Evolutionary conservation across 1,140 invertebrate species (phyloP).

Genomic region (Tigriopus japonicus): DNA sequence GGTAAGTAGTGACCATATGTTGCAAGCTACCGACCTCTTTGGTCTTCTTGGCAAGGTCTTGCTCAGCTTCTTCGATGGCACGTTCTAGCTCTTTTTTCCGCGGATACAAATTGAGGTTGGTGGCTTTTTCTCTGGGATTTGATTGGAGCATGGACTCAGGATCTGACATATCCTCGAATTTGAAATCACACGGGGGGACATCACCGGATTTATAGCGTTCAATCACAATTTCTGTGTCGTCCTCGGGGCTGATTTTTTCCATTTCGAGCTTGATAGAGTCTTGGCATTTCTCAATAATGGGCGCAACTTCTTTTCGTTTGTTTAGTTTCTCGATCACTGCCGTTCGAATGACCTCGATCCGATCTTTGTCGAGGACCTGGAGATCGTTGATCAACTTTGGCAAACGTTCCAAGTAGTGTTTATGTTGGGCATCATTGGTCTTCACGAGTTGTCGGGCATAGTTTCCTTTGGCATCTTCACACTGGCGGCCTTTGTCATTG

Average conservation of each 20-base stretch:
- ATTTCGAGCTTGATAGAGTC: background rate
- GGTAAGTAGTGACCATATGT: background rate
- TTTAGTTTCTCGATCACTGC: background rate
- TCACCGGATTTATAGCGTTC: conserved; percentile 4
- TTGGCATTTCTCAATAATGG: background rate
- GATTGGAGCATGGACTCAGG: background rate
- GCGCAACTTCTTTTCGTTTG: background rate
- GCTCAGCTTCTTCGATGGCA: background rate
- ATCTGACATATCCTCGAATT: conserved; percentile 8
- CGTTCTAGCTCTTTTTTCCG: conserved; percentile 1
- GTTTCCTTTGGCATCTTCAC: background rate
- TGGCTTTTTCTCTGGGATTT: background rate
- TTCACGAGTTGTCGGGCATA: background rate
- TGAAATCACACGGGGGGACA: conserved; percentile 3
- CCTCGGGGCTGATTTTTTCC: background rate
- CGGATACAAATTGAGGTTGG: conserved; percentile 11
- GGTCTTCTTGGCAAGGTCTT: background rate
- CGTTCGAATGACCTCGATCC: background rate
- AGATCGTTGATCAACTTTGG: background rate
- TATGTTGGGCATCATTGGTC: background rate
- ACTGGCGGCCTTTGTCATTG: background rate
- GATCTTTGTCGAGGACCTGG: background rate
- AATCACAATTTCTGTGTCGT: conserved; percentile 5
- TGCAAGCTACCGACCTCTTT: background rate
- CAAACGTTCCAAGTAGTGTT: background rate